Percentiles rank a stretch among this genome's conserved stretches.
These are phyloP conservation scores for Drosophila sp. DNA, from an alignment of 1,140 invertebrate genomes.

Conservation along the genomic window DNA sequence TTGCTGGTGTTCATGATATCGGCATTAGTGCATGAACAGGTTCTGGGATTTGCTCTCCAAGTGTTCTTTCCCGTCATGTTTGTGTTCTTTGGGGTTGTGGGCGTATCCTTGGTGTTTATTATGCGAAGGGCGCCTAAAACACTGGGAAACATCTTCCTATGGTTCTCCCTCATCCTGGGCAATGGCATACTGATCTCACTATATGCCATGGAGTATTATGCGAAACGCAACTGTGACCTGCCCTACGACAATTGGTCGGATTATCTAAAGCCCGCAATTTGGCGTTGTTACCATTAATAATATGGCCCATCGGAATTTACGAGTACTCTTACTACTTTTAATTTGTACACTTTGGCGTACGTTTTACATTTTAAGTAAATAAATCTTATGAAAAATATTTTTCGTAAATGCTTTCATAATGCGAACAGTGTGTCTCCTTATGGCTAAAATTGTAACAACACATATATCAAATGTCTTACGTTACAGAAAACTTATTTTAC, in stretches of 20 bases:
- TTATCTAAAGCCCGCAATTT: slow-evolving; percentile 79
- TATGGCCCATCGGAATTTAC: slow-evolving; percentile 26
- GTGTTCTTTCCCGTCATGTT: slow-evolving; percentile 95
- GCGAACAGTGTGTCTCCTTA: not conserved
- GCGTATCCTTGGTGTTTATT: slow-evolving; percentile 87
- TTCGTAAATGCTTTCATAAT: slow-evolving; percentile 20
- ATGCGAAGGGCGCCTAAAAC: slow-evolving; percentile 85
- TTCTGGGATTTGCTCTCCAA: slow-evolving; percentile 90
- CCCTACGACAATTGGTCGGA: slow-evolving; percentile 54
- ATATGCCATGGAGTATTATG: slow-evolving; percentile 94
- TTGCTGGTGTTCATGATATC: slow-evolving; percentile 88
- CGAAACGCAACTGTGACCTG: slow-evolving; percentile 89
- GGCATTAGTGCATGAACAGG: slow-evolving; percentile 93
- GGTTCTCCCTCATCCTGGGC: slow-evolving; percentile 91
- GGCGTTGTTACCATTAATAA: slow-evolving; percentile 85
- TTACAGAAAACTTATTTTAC: slow-evolving; percentile 60
- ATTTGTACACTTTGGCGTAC: slow-evolving; percentile 64
- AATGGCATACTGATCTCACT: slow-evolving; percentile 90
- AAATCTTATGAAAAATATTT: slow-evolving; percentile 59
- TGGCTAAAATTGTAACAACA: not conserved
- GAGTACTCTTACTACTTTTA: slow-evolving; percentile 50
- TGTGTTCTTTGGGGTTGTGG: slow-evolving; percentile 88
- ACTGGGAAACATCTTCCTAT: slow-evolving; percentile 92
- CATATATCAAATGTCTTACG: slow-evolving; percentile 28
- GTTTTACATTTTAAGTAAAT: slow-evolving; percentile 65